Conservation (phyloP, 2,888 invertebrate genomes). For the Elysia crispata region DNA sequence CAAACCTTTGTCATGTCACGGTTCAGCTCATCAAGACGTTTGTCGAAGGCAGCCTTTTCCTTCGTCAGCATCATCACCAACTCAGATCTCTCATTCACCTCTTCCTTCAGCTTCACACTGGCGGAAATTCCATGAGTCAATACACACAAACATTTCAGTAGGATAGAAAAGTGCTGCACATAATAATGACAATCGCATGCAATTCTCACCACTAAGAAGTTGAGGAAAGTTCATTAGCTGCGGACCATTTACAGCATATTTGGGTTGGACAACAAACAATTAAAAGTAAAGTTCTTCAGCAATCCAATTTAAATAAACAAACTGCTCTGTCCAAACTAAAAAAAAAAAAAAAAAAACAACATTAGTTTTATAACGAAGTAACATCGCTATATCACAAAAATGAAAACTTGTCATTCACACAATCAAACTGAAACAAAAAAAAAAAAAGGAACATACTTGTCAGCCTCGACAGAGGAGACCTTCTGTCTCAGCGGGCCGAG, state of each 20-base stretch:
- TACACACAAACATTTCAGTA: no score
- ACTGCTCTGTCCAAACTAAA: no score
- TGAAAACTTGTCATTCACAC: background rate
- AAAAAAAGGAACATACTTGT: slow-evolving; percentile 67
- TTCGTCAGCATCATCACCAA: slow-evolving; percentile 62
- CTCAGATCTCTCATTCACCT: slow-evolving; percentile 61
- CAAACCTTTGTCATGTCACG: slow-evolving; percentile 60
- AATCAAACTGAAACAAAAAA: background rate
- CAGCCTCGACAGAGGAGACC: slow-evolving; percentile 82
- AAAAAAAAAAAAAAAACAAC: no score
- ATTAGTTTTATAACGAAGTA: background rate
- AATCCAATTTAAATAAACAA: no score
- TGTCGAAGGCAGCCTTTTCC: slow-evolving; percentile 63
- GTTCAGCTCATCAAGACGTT: slow-evolving; percentile 58
- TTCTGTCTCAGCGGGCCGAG: slow-evolving; percentile 51
- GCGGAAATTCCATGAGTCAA: no score
- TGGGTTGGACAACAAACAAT: no score
- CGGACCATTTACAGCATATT: no score
- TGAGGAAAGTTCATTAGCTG: no score
- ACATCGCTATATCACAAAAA: background rate
- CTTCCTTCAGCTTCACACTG: slow-evolving; percentile 63
- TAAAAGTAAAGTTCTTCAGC: no score
- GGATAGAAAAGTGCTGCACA: no score
- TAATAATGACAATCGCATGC: no score
- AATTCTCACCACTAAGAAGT: no score